Conservation (phyloP, 2,888 invertebrate genomes). For the Drosophila falleni region DNA sequence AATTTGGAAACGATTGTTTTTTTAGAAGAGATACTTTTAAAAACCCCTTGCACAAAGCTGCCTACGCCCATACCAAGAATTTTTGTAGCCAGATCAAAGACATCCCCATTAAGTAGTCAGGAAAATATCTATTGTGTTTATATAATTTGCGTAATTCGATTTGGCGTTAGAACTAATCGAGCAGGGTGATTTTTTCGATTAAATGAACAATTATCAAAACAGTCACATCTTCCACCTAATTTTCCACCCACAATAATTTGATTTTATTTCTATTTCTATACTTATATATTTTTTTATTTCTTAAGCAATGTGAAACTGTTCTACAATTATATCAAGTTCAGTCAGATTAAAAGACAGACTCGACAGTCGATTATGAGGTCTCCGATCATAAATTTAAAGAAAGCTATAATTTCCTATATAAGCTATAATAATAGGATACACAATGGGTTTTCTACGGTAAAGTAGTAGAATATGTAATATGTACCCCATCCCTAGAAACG, state of each 20-base stretch:
- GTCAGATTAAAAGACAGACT: not conserved
- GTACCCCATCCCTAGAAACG: not conserved
- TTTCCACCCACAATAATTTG: not conserved
- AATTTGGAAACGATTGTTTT: no score
- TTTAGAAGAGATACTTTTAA: no score
- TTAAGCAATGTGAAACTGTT: not conserved
- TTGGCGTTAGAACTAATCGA: slow-evolving; percentile 12
- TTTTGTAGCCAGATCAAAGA: no score
- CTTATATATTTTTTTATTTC: not conserved
- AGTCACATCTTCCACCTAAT: not conserved
- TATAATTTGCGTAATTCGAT: slow-evolving; percentile 4
- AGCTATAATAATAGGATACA: slow-evolving; percentile 2
- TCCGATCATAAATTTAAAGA: not conserved
- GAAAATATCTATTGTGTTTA: not conserved
- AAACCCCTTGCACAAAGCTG: no score
- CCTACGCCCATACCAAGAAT: no score
- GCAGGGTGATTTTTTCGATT: not conserved
- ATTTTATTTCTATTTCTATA: not conserved
- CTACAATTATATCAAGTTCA: not conserved
- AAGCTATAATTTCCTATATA: not conserved
- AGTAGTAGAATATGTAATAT: no score
- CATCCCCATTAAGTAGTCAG: not conserved
- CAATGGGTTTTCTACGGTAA: not conserved
- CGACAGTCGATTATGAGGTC: no score
- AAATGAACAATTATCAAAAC: slow-evolving; percentile 1